Evolutionary conservation across 2,113 vertebrate species (phyloP), one percentile per base, ranked within the genome.

Genomic region (Nesoenas mayeri): DNA sequence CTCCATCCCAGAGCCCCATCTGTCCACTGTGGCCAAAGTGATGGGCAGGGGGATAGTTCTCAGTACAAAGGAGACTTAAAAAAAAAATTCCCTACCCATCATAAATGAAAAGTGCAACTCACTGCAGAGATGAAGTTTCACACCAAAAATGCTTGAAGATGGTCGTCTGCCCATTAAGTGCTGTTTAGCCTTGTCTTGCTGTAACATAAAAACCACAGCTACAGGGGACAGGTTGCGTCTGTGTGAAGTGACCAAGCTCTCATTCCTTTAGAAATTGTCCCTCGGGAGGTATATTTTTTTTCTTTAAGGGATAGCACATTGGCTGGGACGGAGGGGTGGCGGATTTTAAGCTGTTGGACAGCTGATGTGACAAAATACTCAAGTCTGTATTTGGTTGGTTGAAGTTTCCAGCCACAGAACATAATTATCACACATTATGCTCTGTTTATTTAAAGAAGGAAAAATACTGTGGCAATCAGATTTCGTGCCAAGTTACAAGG

Each of bases 11-110:
- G 64, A 93, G 61, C 40, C 69, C 34, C 0, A 0, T 58, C 57
- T 26, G 29, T 22, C 28, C 4, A 0, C 54, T 15, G 51, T 1
- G 4, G 66, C 3, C 5, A 0, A 20, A 5, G 71, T 1, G 26
- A 78, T 8, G 66, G 36, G 38, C 20, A 51, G n/a, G 19, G 36
- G 20, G 6, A 26, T 11, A 14, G 24, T 34, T 53, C 25, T 47
- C 22, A 21, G 19, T 20, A n/a, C 2, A 24, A 62, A 47, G 9
- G 10, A 20, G 24, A 15, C 26, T 50, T 14, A 47, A 47, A 47
- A 3, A 9, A 40, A 5, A 29, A 29, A 5, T 61, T 71, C 7
- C 11, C 25, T 38, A 4, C 7, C 58, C 2, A 4, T 71, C 38
- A 3, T 11, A 25, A 67, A 38, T 29, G 9, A 24, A 21, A n/a